Base-by-base conservation (phyloP, 2,113 vertebrate genomes). In the Lagenorhynchus albirostris region DNA sequence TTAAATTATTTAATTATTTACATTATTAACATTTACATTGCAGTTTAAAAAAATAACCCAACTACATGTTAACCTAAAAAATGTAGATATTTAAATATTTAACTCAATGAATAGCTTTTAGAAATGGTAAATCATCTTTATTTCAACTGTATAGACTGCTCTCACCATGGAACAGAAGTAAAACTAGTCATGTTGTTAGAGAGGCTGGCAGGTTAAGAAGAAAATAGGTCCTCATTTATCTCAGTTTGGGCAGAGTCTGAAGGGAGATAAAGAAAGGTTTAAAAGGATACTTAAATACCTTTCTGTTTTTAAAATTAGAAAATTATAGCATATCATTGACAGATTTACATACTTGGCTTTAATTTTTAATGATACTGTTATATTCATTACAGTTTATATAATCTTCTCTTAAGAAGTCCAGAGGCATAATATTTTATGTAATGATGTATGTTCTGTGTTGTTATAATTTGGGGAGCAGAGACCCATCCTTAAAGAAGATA, bases 71-170 rank as follows among this genome's bases (percentile, higher is more conserved):
- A 55, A 88, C 67, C 38, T 77, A 36, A 55, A 67, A 71, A 89
- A 82, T 9, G 11, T 83, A 10, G 14, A 41, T 33, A 67, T 90
- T 68, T 65, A 94, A 91, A 63, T 86, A 50, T 38, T 94, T 94
- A 79, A 63, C 53, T 94, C 26, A 79, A 38, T 79, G 29, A 81
- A 17, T 58, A 88, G 11, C 53, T 96, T 93, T 96, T 94, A 85
- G 47, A 94, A 97, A 77, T 96, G 7, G 33, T 67, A 91, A 80
- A 62, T 89, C 29, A 60, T 67, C 55, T 95, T 91, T 92, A 70
- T 93, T 95, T 94, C 31, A 60, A 76, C 6, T 53, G 31, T 65
- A 2, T 29, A 58, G 6, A 65, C 20, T 47, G 1, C 26, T 21
- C 9, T 83, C 6, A 33, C 76, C 83, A 23, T 71, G 38, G 8